Evolutionary conservation across 2,888 invertebrate genomes (phyloP).

Genomic region (Caenorhabditis zanzibari): DNA sequence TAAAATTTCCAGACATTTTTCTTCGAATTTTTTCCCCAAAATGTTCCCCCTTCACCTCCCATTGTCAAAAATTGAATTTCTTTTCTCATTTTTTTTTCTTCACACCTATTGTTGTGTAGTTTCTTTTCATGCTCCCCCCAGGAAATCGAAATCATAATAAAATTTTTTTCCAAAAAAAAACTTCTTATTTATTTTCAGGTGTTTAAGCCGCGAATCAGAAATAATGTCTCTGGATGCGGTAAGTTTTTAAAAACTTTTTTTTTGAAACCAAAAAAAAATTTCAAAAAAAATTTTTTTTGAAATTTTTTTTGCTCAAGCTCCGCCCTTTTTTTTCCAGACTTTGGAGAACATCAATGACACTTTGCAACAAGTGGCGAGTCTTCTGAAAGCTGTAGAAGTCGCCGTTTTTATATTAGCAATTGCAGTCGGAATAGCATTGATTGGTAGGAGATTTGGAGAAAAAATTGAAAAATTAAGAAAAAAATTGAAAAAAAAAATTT

Average conservation of each 20-base stretch:
- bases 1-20: neutral
- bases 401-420: conserved; percentile 70
- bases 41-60: neutral
- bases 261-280: neutral
- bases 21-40: neutral
- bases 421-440: conserved; percentile 59
- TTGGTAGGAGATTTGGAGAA: conserved; percentile 66
- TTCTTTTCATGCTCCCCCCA: neutral
- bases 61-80: neutral
- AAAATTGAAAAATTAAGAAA: too few species aligned
- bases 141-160: too few species aligned
- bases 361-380: conserved; percentile 63
- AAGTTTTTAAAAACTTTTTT: neutral
- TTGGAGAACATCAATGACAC: conserved; percentile 71
- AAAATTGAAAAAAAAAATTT: too few species aligned
- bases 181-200: neutral
- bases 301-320: too few species aligned
- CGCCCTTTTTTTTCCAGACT: too few species aligned
- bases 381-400: conserved; percentile 68
- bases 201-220: neutral
- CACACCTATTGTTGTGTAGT: conserved; percentile 6
- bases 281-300: neutral
- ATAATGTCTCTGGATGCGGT: conserved; percentile 64
- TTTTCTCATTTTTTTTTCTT: neutral
- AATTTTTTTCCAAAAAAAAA: conserved; percentile 11